Evolutionary conservation across 2,797 vertebrate species (phyloP), one percentile per base, ranked within the genome.

Genomic region (Pampus argenteus): DNA sequence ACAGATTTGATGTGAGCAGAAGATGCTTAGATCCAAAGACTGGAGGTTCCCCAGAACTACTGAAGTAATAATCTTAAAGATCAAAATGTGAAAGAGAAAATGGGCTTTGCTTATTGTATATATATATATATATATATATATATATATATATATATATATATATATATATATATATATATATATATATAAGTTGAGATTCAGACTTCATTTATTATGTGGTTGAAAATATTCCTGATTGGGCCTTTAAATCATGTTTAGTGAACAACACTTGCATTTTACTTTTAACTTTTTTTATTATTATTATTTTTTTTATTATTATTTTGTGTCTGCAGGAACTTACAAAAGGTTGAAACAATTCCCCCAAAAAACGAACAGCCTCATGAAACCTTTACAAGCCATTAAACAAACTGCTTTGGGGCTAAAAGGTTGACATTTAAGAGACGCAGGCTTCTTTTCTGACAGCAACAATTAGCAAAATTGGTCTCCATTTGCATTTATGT

Each of bases 381-480:
- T 3, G 20, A 84, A 74, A 81, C 69, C 66, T 79, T 84, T 65
- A 76, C 73, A 84, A 74, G 36, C 71, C 71, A 78, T 66, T 66
- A 72, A 68, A 80, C 47, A 18, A 76, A 67, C 56, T 22, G 47
- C 23, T 60, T 51, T 66, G 0, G 23, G 14, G 71, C 28, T 71
- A 58, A 70, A 83, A 81, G 29, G 66, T 61, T 42, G 49, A 66
- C 63, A 62, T 66, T 73, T 73, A 6, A 75, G 58, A 70, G 63
- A 71, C 3, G 31, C 59, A 51, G 49, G 58, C 60, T 22, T 72
- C 47, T 63, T 40, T 5, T 44, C 61, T 70, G 75, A 84, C 57
- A 76, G 68, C 10, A 0, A 49, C 74, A 79, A 80, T 83, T 82
- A 85, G 66, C 65, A 36, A 67, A 86, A 84, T 65, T 75, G 78